Conservation (phyloP, 2,888 invertebrate genomes). For the Fragum whitleyi region DNA sequence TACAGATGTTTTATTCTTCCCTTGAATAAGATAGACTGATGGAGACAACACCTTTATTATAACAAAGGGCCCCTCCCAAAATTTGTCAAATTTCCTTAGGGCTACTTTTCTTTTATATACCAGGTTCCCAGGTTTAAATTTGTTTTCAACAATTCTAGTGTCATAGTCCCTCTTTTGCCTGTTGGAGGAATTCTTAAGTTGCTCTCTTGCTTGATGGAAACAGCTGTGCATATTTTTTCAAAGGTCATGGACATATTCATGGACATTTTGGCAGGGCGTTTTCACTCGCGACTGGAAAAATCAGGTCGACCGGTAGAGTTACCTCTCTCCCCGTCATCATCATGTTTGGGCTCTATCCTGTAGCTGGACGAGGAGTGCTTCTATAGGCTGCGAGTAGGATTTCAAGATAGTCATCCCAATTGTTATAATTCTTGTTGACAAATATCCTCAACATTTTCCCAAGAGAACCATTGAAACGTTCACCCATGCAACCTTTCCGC, state of each 20-base stretch:
- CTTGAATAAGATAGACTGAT: conserved; percentile 14
- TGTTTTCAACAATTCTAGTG: conserved; percentile 8
- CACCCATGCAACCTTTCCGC: too few species aligned
- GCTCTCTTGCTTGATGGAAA: neutral
- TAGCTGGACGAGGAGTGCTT: conserved; percentile 34
- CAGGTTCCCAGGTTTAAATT: conserved; percentile 12
- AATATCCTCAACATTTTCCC: neutral
- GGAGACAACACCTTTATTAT: neutral
- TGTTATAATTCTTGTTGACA: neutral
- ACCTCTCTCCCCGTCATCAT: conserved; percentile 53
- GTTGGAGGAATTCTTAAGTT: neutral
- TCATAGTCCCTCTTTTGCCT: conserved; percentile 38
- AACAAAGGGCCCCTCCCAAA: neutral
- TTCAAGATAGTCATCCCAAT: conserved; percentile 35
- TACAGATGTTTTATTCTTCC: neutral
- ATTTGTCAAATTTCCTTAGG: neutral
- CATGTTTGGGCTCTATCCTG: conserved; percentile 44
- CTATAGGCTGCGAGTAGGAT: conserved; percentile 40
- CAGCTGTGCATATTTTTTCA: neutral
- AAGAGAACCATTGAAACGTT: conserved; percentile 1
- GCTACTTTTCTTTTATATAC: conserved; percentile 10
- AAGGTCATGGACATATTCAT: neutral
- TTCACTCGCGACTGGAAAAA: conserved; percentile 20
- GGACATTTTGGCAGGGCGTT: neutral
- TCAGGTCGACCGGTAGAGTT: conserved; percentile 22